phyloP scores from a whole-genome alignment of 2,797 vertebrate genomes.

The Sciurus carolinensis region DNA sequence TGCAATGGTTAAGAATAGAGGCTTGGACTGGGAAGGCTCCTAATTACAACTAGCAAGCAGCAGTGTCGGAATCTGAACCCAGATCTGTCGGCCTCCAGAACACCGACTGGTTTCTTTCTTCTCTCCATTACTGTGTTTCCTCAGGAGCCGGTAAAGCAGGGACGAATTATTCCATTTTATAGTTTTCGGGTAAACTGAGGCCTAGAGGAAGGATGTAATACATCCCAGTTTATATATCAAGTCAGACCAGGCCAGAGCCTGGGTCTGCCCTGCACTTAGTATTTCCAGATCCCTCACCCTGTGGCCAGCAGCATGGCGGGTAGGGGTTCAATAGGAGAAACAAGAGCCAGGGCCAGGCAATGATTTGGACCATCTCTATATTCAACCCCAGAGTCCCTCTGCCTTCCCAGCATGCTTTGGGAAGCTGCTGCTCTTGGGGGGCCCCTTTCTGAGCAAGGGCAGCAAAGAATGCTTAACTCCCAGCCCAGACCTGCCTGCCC shows the following conservation, averaged over 20 bases:
- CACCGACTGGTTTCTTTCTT: background rate
- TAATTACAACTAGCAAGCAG: background rate
- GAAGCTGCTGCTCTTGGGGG: background rate
- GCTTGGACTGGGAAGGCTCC: background rate
- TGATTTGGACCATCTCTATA: background rate
- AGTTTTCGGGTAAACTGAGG: constrained; percentile 21
- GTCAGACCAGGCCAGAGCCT: background rate
- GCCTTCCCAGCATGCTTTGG: background rate
- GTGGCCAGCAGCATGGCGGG: background rate
- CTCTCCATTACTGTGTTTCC: background rate
- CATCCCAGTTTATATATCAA: background rate
- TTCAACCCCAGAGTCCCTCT: background rate
- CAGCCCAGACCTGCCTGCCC: background rate
- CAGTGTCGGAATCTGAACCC: background rate
- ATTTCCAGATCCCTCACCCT: background rate
- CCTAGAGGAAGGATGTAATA: background rate
- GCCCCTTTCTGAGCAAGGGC: background rate
- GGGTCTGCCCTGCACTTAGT: background rate
- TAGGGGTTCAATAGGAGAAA: background rate
- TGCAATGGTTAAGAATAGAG: background rate
- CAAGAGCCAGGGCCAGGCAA: background rate
- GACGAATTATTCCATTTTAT: background rate
- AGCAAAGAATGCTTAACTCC: background rate
- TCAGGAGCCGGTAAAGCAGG: background rate
- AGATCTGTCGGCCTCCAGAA: background rate